These are phyloP conservation scores for Parnassius orleans DNA, from an alignment of 2,888 invertebrate species.

Conservation along the genomic window DNA sequence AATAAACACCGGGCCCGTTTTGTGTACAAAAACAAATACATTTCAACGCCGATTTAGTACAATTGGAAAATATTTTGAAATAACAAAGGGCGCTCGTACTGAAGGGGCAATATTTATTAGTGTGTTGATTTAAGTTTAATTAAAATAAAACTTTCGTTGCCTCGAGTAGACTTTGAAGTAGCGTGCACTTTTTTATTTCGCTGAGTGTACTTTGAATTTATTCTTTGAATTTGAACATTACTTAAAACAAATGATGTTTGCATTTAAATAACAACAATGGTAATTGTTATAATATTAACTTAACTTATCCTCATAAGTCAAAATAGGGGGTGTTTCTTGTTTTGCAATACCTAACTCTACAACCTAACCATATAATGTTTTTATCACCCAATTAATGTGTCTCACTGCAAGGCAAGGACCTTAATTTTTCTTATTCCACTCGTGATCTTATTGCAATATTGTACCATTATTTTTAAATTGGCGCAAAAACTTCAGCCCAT, in stretches of 20 bases:
- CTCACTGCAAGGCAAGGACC: no score
- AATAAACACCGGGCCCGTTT: constrained; percentile 11
- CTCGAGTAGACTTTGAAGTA: constrained; percentile 3
- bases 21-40: constrained; percentile 16
- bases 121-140: constrained; percentile 24
- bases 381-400: no score
- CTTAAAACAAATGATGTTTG: neutral
- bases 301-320: no score
- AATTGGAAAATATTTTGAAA: constrained; percentile 19
- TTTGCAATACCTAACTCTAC: no score
- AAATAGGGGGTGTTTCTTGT: no score
- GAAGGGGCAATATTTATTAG: constrained; percentile 24
- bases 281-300: no score
- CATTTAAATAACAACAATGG: no score
- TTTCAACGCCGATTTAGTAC: constrained; percentile 4
- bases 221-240: constrained; percentile 5
- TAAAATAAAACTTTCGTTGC: constrained; percentile 6
- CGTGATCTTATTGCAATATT: no score
- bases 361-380: no score
- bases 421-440: no score
- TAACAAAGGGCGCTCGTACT: constrained; percentile 14
- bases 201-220: constrained; percentile 10
- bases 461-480: no score
- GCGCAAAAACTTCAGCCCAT: no score
- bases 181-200: constrained; percentile 18